These are phyloP conservation scores for Rhinoderma darwinii DNA, from an alignment of 2,113 vertebrate species.

Conservation along the genomic window DNA sequence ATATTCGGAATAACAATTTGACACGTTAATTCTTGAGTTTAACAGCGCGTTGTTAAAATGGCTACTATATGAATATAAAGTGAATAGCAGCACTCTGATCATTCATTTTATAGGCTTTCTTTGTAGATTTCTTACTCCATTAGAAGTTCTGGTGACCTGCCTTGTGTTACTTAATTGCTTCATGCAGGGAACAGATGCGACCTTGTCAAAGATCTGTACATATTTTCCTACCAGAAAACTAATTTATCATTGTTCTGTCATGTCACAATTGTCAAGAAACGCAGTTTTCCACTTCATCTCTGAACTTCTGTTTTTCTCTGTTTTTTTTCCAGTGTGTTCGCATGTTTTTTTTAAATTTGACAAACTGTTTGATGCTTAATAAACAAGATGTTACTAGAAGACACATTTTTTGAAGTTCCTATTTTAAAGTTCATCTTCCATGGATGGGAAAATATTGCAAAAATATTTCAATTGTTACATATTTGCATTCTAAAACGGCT, in stretches of 20 bases:
- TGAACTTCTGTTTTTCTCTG: slow-evolving; percentile 17
- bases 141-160: slow-evolving; percentile 31
- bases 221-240: slow-evolving; percentile 53
- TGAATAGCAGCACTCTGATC: not conserved
- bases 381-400: not conserved
- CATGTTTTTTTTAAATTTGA: not conserved
- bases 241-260: slow-evolving; percentile 60
- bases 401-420: no score
- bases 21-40: not conserved
- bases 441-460: no score
- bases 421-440: no score
- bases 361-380: not conserved
- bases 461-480: no score
- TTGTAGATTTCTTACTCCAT: slow-evolving; percentile 17
- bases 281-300: slow-evolving; percentile 17
- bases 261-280: slow-evolving; percentile 47
- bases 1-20: not conserved
- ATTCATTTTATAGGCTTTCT: slow-evolving; percentile 22
- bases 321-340: not conserved
- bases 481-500: no score
- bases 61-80: not conserved
- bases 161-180: slow-evolving; percentile 57
- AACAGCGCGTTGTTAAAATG: not conserved
- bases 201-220: slow-evolving; percentile 57
- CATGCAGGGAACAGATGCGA: slow-evolving; percentile 56